These are phyloP conservation scores for Drosophila pachea DNA, from an alignment of 1,140 invertebrate species.

Conservation along the genomic window DNA sequence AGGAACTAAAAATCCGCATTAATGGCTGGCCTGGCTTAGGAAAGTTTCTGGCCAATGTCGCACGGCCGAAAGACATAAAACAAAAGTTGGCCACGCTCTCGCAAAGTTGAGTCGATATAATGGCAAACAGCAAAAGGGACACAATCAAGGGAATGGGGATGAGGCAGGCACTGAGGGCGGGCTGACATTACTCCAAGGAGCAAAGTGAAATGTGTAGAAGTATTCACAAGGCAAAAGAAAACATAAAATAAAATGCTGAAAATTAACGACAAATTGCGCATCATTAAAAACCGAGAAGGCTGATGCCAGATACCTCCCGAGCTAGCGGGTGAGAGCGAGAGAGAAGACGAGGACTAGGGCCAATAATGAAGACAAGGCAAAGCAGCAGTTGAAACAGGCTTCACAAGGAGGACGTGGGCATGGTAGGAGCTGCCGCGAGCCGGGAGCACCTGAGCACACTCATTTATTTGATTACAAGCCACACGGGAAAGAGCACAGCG, in stretches of 20 bases:
- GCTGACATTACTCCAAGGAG: neutral
- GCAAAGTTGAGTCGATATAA: slow-evolving; percentile 35
- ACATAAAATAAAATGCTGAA: slow-evolving; percentile 73
- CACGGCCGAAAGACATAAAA: slow-evolving; percentile 67
- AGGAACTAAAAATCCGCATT: slow-evolving; percentile 61
- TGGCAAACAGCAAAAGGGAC: slow-evolving; percentile 34
- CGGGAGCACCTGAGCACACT: slow-evolving; percentile 63
- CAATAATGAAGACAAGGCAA: slow-evolving; percentile 42
- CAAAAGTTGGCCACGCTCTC: slow-evolving; percentile 30
- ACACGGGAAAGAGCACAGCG: slow-evolving; percentile 44
- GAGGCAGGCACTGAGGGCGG: slow-evolving; percentile 26
- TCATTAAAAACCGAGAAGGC: slow-evolving; percentile 64
- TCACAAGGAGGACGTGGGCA: neutral
- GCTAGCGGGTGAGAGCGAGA: neutral
- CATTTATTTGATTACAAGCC: slow-evolving; percentile 74
- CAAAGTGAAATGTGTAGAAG: slow-evolving; percentile 33
- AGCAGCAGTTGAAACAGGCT: slow-evolving; percentile 5
- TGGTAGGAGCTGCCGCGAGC: neutral
- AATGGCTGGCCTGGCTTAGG: slow-evolving; percentile 46
- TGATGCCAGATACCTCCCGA: neutral
- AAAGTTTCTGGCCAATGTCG: slow-evolving; percentile 49
- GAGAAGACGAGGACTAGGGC: slow-evolving; percentile 3
- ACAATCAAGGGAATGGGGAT: slow-evolving; percentile 14
- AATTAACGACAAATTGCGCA: slow-evolving; percentile 75
- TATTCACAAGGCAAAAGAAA: slow-evolving; percentile 54